A percentile compares a stretch with the other conserved stretches of the same genome.
Evolutionary conservation across 2,797 vertebrate genomes (phyloP).

Genomic region (Melopsittacus undulatus): DNA sequence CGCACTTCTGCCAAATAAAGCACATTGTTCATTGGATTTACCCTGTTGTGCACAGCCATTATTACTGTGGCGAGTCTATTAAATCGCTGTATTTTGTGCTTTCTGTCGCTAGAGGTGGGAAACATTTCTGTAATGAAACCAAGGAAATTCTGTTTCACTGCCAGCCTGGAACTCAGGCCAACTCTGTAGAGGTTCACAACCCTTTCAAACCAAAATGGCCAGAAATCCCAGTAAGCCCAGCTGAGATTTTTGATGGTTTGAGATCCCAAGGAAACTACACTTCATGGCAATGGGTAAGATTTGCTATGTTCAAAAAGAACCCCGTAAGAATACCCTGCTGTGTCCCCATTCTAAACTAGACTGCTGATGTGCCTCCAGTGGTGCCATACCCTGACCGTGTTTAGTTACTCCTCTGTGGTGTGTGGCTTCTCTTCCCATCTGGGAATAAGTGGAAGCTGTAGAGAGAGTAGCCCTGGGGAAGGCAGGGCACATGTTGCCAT

Average conservation of each 20-base stretch:
- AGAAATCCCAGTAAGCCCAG: conserved; percentile 29
- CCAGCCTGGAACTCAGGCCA: conserved; percentile 49
- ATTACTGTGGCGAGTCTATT: conserved; percentile 63
- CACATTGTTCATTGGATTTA: conserved; percentile 53
- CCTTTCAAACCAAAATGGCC: conserved; percentile 5
- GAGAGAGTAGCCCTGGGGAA: not conserved
- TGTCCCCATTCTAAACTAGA: not conserved
- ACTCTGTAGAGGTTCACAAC: conserved; percentile 37
- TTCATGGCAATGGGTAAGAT: not conserved
- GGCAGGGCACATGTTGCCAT: not conserved
- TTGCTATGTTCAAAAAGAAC: not conserved
- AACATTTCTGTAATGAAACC: conserved; percentile 67
- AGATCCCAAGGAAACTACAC: not conserved
- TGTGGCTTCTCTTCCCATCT: not conserved
- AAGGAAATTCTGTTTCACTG: conserved; percentile 57
- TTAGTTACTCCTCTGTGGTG: not conserved
- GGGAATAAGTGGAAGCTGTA: not conserved
- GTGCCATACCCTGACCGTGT: not conserved
- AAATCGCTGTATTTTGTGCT: conserved; percentile 55
- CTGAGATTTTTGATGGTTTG: not conserved
- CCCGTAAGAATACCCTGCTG: not conserved
- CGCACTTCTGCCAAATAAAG: conserved; percentile 56
- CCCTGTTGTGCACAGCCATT: conserved; percentile 53
- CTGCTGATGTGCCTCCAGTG: not conserved
- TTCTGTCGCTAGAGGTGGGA: conserved; percentile 58